Percentiles rank a stretch among this genome's conserved stretches.
phyloP scores from a whole-genome alignment of 2,113 vertebrate species.

The Choloepus hoffmanni region DNA sequence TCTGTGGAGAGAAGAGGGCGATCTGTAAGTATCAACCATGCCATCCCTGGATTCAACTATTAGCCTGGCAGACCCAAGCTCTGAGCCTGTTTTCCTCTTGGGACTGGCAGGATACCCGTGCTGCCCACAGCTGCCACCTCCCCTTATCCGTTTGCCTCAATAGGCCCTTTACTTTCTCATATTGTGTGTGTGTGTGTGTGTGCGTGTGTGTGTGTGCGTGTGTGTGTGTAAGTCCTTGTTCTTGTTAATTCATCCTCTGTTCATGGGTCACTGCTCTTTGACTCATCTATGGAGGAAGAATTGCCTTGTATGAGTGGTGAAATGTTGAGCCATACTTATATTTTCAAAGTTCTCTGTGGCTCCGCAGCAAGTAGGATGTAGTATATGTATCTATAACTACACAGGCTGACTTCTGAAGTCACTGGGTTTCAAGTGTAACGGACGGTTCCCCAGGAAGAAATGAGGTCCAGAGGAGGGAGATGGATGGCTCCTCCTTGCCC shows the following conservation, averaged over 20 bases:
- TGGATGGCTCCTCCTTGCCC: background rate
- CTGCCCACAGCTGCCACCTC: background rate
- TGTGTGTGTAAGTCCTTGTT: background rate
- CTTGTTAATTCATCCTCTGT: slow-evolving; percentile 8
- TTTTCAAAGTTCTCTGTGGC: slow-evolving; percentile 52
- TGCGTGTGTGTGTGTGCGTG: background rate
- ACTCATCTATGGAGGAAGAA: slow-evolving; percentile 85
- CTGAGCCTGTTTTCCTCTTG: background rate
- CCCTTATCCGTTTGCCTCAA: background rate
- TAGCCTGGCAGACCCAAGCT: background rate
- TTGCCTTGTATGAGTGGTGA: slow-evolving; percentile 76
- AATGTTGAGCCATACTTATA: background rate
- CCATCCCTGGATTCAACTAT: background rate
- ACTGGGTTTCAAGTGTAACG: background rate
- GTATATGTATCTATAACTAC: slow-evolving; percentile 65
- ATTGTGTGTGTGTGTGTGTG: too few species aligned
- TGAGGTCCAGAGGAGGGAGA: background rate
- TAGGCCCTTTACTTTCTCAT: background rate
- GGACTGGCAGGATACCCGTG: background rate
- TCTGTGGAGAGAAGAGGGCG: slow-evolving; percentile 76
- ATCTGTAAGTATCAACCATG: slow-evolving; percentile 74
- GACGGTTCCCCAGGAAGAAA: background rate
- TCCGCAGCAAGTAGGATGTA: slow-evolving; percentile 67
- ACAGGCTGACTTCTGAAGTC: background rate
- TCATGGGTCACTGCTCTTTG: slow-evolving; percentile 68